Conservation (phyloP, 1,140 invertebrate species). For the Lordiphosa clarofinis region DNA sequence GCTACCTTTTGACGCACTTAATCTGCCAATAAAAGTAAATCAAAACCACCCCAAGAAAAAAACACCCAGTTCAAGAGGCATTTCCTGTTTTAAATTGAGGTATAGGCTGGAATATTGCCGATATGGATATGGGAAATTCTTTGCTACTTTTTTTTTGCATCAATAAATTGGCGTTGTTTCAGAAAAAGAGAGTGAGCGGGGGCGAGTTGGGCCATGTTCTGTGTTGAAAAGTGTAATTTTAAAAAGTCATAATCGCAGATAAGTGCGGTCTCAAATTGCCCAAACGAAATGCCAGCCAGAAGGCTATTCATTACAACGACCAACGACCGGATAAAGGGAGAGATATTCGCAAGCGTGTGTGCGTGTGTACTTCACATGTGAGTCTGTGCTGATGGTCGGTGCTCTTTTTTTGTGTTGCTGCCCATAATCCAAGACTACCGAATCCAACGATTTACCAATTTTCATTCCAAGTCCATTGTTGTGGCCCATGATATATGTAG, state of each 20-base stretch:
- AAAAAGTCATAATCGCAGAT: conserved; percentile 79
- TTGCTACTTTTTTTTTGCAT: conserved; percentile 35
- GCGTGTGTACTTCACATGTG: conserved; percentile 18
- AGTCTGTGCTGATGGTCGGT: conserved; percentile 11
- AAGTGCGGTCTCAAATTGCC: conserved; percentile 78
- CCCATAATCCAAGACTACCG: conserved; percentile 14
- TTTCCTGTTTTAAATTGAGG: conserved; percentile 79
- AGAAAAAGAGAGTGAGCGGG: background rate
- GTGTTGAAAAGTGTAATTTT: conserved; percentile 77
- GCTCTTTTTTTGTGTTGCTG: conserved; percentile 3
- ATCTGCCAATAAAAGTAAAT: conserved; percentile 79
- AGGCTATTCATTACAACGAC: conserved; percentile 73
- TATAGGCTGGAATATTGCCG: conserved; percentile 64
- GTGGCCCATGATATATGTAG: conserved; percentile 61
- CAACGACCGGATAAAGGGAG: conserved; percentile 33
- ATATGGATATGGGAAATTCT: conserved; percentile 63
- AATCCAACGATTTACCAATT: conserved; percentile 50
- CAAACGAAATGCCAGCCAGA: conserved; percentile 44
- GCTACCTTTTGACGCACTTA: conserved; percentile 74
- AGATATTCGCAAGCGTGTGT: conserved; percentile 17
- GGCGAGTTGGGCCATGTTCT: conserved; percentile 21
- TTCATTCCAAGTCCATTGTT: conserved; percentile 68
- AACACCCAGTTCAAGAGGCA: conserved; percentile 64
- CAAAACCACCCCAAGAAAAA: conserved; percentile 61
- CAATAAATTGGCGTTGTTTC: conserved; percentile 62